Evolutionary conservation across 2,113 vertebrate genomes (phyloP).

Genomic region (Ceratotherium simum): DNA sequence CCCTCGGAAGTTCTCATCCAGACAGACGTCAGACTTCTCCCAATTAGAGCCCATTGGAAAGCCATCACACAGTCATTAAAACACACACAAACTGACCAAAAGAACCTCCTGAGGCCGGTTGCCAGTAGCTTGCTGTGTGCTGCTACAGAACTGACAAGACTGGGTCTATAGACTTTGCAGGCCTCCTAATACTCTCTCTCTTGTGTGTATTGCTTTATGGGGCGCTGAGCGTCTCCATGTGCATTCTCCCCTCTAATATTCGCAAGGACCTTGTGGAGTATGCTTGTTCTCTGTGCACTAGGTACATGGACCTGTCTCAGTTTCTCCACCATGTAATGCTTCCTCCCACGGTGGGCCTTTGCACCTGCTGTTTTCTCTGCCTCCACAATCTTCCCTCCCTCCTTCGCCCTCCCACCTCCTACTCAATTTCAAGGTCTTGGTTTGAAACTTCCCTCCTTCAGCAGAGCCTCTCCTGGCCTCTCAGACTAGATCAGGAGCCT

Average conservation of each 20-base stretch:
- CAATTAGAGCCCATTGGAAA: constrained; percentile 56
- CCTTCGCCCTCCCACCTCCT: not conserved
- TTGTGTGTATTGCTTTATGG: not conserved
- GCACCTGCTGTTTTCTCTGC: not conserved
- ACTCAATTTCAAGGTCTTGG: not conserved
- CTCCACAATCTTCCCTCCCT: not conserved
- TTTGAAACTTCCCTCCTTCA: not conserved
- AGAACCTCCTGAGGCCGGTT: not conserved
- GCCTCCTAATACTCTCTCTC: too few species aligned
- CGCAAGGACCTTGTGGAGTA: not conserved
- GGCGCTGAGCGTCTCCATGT: not conserved
- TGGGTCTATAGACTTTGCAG: not conserved
- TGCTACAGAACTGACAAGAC: not conserved
- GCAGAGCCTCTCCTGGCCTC: not conserved
- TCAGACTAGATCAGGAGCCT: not conserved
- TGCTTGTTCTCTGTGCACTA: not conserved
- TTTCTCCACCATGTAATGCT: not conserved
- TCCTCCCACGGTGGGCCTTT: not conserved
- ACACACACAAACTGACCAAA: not conserved
- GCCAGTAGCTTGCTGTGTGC: not conserved
- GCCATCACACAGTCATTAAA: not conserved
- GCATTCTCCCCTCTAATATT: not conserved
- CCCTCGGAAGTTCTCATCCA: constrained; percentile 3
- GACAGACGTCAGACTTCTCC: constrained; percentile 58
- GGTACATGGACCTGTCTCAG: not conserved